A percentile compares a stretch with the other conserved stretches of the same genome.
phyloP scores from a whole-genome alignment of 2,113 vertebrate species.

The Seriola rivoliana region DNA sequence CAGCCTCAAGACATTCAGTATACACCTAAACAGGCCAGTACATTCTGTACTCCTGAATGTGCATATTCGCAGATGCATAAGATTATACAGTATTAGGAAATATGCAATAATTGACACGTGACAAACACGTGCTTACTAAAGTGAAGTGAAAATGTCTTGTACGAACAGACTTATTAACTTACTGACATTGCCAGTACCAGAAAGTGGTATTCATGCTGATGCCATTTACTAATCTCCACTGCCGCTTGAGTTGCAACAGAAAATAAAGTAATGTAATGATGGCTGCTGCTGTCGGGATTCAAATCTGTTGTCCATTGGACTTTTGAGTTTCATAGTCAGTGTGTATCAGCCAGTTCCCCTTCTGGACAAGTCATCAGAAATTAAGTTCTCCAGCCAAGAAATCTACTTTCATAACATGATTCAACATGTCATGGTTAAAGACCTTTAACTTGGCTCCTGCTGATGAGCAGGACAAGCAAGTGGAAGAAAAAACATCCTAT shows the following conservation, averaged over 20 bases:
- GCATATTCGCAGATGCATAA: conserved; percentile 12
- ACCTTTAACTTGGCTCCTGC: too few relatives aligned
- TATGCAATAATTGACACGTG: background rate
- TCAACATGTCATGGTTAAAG: conserved; percentile 2
- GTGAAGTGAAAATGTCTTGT: background rate
- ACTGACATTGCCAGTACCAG: background rate
- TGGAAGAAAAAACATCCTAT: background rate
- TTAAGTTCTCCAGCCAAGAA: background rate
- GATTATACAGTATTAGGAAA: background rate
- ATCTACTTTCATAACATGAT: background rate
- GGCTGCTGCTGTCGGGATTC: background rate
- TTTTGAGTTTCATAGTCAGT: background rate
- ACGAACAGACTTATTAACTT: background rate
- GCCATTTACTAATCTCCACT: background rate
- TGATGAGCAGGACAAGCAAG: too few relatives aligned
- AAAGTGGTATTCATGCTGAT: background rate
- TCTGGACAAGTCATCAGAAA: conserved; percentile 10
- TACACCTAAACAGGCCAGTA: conserved; percentile 36
- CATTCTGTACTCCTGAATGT: conserved; percentile 49
- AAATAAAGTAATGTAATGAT: too few relatives aligned
- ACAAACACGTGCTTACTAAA: conserved; percentile 4
- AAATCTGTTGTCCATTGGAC: background rate
- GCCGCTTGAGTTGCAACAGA: background rate
- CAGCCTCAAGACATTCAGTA: conserved; percentile 53
- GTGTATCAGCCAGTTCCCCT: background rate